Percentiles rank a stretch among this genome's conserved stretches.
Conservation (phyloP, 2,888 invertebrate genomes). For the Pyrrhia umbra region DNA sequence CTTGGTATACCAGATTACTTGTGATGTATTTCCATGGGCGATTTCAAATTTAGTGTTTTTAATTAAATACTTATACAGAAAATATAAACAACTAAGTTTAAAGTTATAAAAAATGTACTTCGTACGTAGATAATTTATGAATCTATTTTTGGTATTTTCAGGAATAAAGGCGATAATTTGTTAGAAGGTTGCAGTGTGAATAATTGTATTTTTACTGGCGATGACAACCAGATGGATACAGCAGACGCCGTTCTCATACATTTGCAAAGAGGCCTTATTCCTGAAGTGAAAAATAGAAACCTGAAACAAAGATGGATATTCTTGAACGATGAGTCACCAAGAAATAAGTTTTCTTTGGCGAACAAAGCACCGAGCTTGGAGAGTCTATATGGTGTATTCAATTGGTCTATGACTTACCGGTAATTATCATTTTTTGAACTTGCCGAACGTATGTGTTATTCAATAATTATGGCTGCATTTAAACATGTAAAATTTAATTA, state of each 20-base stretch:
- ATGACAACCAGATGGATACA: conserved; percentile 79
- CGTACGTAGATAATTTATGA: background rate
- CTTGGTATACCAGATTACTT: too few species aligned
- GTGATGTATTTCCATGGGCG: too few species aligned
- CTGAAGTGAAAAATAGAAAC: conserved; percentile 69
- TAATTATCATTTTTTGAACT: conserved; percentile 65
- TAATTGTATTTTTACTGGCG: conserved; percentile 91
- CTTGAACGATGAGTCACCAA: conserved; percentile 92
- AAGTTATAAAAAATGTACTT: too few species aligned
- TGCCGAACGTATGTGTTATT: too few species aligned
- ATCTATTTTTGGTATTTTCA: conserved; percentile 61
- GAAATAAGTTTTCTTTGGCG: conserved; percentile 88
- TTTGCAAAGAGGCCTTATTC: conserved; percentile 83
- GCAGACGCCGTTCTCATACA: conserved; percentile 92
- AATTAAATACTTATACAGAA: too few species aligned
- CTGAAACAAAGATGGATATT: conserved; percentile 92
- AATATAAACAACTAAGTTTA: too few species aligned
- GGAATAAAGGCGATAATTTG: conserved; percentile 80
- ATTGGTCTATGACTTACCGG: conserved; percentile 93
- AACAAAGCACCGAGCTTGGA: conserved; percentile 71
- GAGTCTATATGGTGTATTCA: conserved; percentile 91
- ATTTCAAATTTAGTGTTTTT: too few species aligned
- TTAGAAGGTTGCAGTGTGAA: conserved; percentile 90
- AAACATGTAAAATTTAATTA: too few species aligned
- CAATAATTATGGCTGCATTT: too few species aligned